Evolutionary conservation across 2,888 invertebrate genomes (phyloP).

Genomic region (Eumacrocentrus americanus): DNA sequence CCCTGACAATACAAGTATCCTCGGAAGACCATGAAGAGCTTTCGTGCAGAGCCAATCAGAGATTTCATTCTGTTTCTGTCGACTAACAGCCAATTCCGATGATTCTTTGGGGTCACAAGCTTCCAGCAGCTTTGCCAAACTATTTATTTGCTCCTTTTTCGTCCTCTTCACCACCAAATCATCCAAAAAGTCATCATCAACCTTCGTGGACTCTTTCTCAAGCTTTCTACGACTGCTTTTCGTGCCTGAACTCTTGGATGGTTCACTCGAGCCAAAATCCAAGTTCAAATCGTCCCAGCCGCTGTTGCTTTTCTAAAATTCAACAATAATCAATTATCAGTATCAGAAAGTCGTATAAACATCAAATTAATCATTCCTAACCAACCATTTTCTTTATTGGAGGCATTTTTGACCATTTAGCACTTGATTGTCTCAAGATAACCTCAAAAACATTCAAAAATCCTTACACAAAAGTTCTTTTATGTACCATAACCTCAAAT

Average conservation of each 20-base stretch:
- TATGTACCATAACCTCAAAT: too few species aligned
- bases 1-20: conserved; percentile 73
- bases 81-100: conserved; percentile 51
- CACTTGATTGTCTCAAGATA: background rate
- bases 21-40: conserved; percentile 41
- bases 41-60: conserved; percentile 47
- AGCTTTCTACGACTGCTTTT: conserved; percentile 9
- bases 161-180: background rate
- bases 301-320: conserved; percentile 21
- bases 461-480: too few species aligned
- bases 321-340: background rate
- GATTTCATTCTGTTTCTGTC: conserved; percentile 56
- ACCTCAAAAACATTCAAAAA: too few species aligned
- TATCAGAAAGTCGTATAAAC: background rate
- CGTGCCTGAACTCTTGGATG: too few species aligned
- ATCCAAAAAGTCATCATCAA: conserved; percentile 6
- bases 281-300: conserved; percentile 31
- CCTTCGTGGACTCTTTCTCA: background rate
- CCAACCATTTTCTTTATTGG: conserved; percentile 23
- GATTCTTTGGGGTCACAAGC: conserved; percentile 49
- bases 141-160: conserved; percentile 36
- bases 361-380: background rate
- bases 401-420: background rate
- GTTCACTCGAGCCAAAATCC: conserved; percentile 28
- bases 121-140: conserved; percentile 44